Evolutionary conservation across 2,888 invertebrate species (phyloP).

Genomic region (Archips crataeganus): DNA sequence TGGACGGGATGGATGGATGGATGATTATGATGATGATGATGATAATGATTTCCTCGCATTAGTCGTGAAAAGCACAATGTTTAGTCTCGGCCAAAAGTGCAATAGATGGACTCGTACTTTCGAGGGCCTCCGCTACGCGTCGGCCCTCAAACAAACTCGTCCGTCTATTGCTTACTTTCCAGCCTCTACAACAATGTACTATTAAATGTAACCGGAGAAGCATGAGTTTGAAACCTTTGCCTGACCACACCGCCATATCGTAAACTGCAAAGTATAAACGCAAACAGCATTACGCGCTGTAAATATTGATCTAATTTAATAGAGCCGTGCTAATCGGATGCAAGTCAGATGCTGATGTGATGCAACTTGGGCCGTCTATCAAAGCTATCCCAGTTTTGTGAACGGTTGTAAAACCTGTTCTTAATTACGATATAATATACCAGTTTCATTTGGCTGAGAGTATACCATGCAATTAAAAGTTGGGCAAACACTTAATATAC

Average conservation of each 20-base stretch:
- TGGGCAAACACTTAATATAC: neutral
- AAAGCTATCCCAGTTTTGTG: slow-evolving; percentile 10
- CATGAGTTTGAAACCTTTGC: neutral
- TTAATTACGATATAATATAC: slow-evolving; percentile 19
- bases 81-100: too few species aligned
- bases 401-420: neutral
- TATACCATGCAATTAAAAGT: slow-evolving; percentile 6
- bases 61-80: too few species aligned
- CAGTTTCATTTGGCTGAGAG: neutral
- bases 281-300: slow-evolving; percentile 18
- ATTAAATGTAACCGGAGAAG: too few species aligned
- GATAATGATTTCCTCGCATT: too few species aligned
- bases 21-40: too few species aligned
- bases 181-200: too few species aligned
- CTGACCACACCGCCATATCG: neutral
- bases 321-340: slow-evolving; percentile 15
- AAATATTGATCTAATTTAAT: slow-evolving; percentile 26
- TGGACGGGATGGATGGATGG: too few species aligned
- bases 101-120: too few species aligned
- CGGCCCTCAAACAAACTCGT: too few species aligned
- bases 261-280: slow-evolving; percentile 15
- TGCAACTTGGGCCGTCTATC: slow-evolving; percentile 12
- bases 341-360: neutral
- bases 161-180: too few species aligned
- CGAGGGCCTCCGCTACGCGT: too few species aligned